Conservation (phyloP, 1,140 invertebrate genomes). For the Polypedilum vanderplanki region DNA sequence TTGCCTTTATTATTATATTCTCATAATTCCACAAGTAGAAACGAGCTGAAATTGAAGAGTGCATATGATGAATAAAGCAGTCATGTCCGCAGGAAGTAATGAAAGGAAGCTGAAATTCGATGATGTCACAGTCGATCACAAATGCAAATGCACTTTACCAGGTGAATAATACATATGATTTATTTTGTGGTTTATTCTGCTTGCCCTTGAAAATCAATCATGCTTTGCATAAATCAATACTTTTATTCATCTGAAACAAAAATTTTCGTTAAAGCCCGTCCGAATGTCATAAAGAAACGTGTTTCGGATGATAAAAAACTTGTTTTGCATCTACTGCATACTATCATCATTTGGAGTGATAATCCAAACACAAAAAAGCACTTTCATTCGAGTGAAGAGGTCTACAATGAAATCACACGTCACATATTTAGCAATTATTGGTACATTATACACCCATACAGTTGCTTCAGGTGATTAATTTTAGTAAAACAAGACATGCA, state of each 20-base stretch:
- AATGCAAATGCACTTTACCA: constrained; percentile 5
- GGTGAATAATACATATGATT: not conserved
- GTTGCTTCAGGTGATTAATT: not conserved
- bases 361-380: constrained; percentile 22
- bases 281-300: not conserved
- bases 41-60: not conserved
- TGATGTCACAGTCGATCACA: constrained; percentile 2
- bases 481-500: not conserved
- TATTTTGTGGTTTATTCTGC: too few relatives aligned
- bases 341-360: not conserved
- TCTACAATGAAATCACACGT: constrained; percentile 10
- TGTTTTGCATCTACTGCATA: not conserved
- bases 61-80: not conserved
- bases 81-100: not conserved
- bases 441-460: constrained; percentile 21
- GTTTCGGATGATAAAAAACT: not conserved
- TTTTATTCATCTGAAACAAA: not conserved
- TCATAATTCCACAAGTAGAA: not conserved
- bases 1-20: not conserved
- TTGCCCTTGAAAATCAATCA: not conserved
- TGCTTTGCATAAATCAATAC: not conserved
- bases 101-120: constrained; percentile 1
- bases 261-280: not conserved
- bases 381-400: not conserved
- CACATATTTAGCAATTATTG: constrained; percentile 19